Base-by-base conservation (phyloP, 2,113 vertebrate species). In the Telmatochromis sp. region DNA sequence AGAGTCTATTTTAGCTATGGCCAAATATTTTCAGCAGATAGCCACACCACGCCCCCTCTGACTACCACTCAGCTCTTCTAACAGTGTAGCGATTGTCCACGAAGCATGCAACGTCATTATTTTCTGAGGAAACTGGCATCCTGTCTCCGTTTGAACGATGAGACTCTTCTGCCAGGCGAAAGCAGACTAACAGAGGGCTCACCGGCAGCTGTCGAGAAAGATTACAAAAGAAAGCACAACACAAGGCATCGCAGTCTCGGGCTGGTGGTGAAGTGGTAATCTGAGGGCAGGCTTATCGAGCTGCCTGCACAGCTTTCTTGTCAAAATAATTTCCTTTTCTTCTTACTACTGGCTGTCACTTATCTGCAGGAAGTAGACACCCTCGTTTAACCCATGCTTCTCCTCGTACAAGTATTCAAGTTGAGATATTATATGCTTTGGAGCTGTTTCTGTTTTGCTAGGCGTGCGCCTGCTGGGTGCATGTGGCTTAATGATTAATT, bases 301-400 rank as follows among this genome's bases (percentile, higher is more conserved):
- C 71, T 81, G 80, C 90, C 92, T 90, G 75, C 31, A 3, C 80
- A 86, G 63, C 58, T 79, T 81, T 84, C 57, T 63, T 89, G 86
- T 94, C 87, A 85, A 86, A 94, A 91, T 80, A 55, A 87, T 85
- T 88, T 92, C 90, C 92, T 87, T 50, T 2, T 2, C 65, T 55
- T 85, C 58, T 50, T 92, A 60, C 53, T 65, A 17, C 11, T 84
- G 82, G 85, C 73, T 45, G 55, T 81, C 68, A 87, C 88, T 95
- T 94, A 94, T 95, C 93, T 92, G 81, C 93, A 95, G 94, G 94
- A 96, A 95, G 93, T 91, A 68, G 73, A 93, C 92, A 84, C 90
- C 86, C 91, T 86, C 68, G 14, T 90, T 94, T 45, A 91, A 87
- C 81, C 57, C 40, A 28, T 80, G 15, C 40, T 79, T 92, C 83